A percentile compares a stretch with the other conserved stretches of the same genome.
Conservation (phyloP, 2,888 invertebrate species). For the Scaptomyza cyrtandrae region DNA sequence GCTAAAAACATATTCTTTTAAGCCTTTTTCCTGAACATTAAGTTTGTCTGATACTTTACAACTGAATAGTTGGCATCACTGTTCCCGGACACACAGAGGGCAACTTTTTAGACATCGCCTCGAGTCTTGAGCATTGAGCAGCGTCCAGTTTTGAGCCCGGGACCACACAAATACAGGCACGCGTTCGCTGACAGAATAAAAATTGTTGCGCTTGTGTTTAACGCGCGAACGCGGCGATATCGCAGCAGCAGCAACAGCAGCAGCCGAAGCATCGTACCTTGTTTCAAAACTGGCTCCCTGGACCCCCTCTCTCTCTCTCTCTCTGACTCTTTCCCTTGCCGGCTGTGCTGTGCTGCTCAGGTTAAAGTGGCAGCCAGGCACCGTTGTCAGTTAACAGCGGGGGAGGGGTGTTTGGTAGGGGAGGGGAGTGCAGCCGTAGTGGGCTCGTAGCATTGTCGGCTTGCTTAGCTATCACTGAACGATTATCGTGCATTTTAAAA, state of each 20-base stretch:
- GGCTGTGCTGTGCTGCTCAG: constrained; percentile 44
- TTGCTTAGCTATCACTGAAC: constrained; percentile 81
- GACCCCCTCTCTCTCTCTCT: constrained; percentile 6
- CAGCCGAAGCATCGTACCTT: constrained; percentile 60
- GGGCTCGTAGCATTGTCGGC: constrained; percentile 67
- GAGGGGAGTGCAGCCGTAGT: constrained; percentile 4
- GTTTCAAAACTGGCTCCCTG: constrained; percentile 77
- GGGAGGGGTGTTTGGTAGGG: constrained; percentile 10
- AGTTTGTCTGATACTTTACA: background rate
- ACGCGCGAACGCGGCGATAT: constrained; percentile 84
- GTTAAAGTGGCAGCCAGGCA: constrained; percentile 73
- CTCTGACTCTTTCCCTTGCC: constrained; percentile 14
- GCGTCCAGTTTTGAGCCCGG: constrained; percentile 74
- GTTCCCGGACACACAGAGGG: constrained; percentile 26
- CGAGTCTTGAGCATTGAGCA: constrained; percentile 35
- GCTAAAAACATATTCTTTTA: too few relatives aligned
- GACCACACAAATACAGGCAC: constrained; percentile 85
- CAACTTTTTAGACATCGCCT: constrained; percentile 25
- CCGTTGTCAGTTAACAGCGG: constrained; percentile 65
- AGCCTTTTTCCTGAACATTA: too few relatives aligned
- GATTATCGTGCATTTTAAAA: constrained; percentile 85
- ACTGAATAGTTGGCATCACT: constrained; percentile 2
- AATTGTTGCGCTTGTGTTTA: constrained; percentile 85
- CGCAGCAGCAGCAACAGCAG: constrained; percentile 54
- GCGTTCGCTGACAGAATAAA: constrained; percentile 85